Evolutionary conservation across 2,888 invertebrate genomes (phyloP), one percentile per base, ranked within the genome.

Genomic region (Stomorhina lunata): DNA sequence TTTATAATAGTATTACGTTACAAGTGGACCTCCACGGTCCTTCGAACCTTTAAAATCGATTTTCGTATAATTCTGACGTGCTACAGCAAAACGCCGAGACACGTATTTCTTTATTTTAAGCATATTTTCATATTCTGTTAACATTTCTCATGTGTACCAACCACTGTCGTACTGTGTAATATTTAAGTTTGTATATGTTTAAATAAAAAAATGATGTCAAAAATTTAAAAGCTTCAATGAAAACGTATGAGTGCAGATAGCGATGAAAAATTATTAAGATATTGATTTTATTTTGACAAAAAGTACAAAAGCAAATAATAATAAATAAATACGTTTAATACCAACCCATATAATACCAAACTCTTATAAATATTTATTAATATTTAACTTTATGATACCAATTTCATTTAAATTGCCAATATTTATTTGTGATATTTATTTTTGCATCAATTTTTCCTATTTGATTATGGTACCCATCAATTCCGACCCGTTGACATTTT

Each of bases 201-300:
- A n/a, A 59, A 10, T 73, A n/a, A 15, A 22, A 65, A 50, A 37
- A 27, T 37, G 29, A 80, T 71, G 76, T 57, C 76, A 73, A 40
- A 61, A 68, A 72, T 75, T 75, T 53, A 76, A 76, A 71, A 71
- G 20, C 59, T 80, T 76, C 76, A 76, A 66, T 81, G 71, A 71
- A 66, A 81, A 81, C 80, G 76, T 71, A 71, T 81, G 65, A 43
- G 71, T 57, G 43, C 71, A 71, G 80, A 71, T 76, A 50, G 65
- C 34, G 20, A 77, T 81, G 65, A 77, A 81, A 77, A 76, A 76
- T 81, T 59, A 66, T 32, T 53, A 50, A 34, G 71, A 71, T 81
- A 72, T 81, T 76, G 59, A 72, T 81, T 76, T 66, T 59, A 29
- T 32, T 75, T 69, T 63, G 68, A 68, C 22, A 80, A 80, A 73